These are phyloP conservation scores for Conger conger DNA, from an alignment of 2,113 vertebrate genomes.

Conservation along the genomic window DNA sequence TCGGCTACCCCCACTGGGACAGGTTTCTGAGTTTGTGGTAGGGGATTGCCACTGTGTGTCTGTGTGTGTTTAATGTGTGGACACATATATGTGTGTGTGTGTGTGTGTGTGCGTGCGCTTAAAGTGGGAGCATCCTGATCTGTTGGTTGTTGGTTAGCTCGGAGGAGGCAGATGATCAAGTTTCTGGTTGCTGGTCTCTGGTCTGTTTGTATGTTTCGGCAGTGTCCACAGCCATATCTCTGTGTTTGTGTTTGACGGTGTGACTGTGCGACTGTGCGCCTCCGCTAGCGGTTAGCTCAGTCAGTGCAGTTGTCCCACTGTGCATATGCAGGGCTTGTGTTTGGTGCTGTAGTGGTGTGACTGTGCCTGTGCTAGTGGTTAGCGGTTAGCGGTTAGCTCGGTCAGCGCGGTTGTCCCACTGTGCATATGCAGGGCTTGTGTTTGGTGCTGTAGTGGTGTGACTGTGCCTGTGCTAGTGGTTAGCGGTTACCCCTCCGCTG, in stretches of 20 bases:
- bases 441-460: too few relatives aligned
- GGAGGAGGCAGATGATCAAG: neutral
- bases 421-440: neutral
- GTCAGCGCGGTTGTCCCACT: too few relatives aligned
- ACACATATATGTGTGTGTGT: slow-evolving; percentile 33
- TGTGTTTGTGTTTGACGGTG: neutral
- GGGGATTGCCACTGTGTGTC: slow-evolving; percentile 20
- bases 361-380: neutral
- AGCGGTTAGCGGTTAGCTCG: neutral
- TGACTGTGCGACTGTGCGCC: neutral
- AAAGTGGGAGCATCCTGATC: neutral
- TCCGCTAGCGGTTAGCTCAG: neutral
- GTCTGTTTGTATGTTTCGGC: neutral
- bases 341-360: too few relatives aligned
- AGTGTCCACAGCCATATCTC: neutral
- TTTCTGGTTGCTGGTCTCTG: neutral
- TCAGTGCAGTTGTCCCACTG: too few relatives aligned
- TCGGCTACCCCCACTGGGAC: neutral
- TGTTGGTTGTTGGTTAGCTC: too few relatives aligned
- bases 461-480: neutral
- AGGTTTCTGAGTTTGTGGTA: neutral
- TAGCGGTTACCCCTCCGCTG: neutral
- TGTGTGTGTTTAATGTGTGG: slow-evolving; percentile 42
- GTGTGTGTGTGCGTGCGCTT: slow-evolving; percentile 53
- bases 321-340: neutral